Evolutionary conservation across 1,140 invertebrate genomes (phyloP), one percentile per base, ranked within the genome.

Genomic region (Aphidius ervi): DNA sequence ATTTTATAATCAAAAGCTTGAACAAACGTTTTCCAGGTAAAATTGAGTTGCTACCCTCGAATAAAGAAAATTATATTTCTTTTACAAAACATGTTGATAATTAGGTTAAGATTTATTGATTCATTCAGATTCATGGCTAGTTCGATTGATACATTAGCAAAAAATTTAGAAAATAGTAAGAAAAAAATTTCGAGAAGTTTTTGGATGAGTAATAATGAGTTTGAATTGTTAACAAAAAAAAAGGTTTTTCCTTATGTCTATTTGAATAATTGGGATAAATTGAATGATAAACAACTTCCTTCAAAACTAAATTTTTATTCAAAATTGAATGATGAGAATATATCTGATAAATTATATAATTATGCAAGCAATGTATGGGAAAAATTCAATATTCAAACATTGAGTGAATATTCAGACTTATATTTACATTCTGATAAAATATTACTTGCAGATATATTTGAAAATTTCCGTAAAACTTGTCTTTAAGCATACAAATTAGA

Each of bases 341-440:
- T 79, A 37, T 64, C 66, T 3, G 52, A 70, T 43, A 58, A 65
- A 10, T 68, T 78, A 20, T 81, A 80, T 65, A 46, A 67, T 5
- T 70, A 71, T 67, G 73, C 74, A 16, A 20, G 65, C 53, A 65
- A 72, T 16, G 71, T 80, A 48, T 81, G 74, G 76, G 31, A 69
- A 41, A 48, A 63, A 23, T 81, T 81, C 63, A 50, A 66, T 5
- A 73, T 72, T 63, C 53, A 63, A 45, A 77, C 64, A 54, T 65
- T 81, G 63, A 65, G 67, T 6, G 73, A 82, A 59, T 82, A 78
- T 67, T 71, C 69, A 7, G 70, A 81, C 65, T 56, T 78, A 5
- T 82, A 79, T 67, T 53, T 80, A 9, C 76, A 73, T 70, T 73
- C 70, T 10, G 77, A 81, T 67, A 70, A 77, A 46, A 56, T 79